These are phyloP conservation scores for Chloropsis cyanopogon DNA, from an alignment of 2,113 vertebrate species.

Conservation along the genomic window DNA sequence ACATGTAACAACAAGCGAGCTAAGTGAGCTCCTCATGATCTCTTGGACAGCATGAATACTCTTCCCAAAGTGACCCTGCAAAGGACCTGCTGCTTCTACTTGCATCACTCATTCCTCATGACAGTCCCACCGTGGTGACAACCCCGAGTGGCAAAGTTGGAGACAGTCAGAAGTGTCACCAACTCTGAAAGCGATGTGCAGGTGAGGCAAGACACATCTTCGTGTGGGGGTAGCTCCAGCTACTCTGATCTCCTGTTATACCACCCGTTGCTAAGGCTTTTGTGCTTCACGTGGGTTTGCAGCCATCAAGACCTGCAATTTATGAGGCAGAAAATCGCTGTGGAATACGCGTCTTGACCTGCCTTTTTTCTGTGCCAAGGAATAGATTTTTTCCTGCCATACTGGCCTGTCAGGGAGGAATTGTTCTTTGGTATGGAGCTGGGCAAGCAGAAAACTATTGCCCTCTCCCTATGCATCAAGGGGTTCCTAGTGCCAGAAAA, in stretches of 20 bases:
- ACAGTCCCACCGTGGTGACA: neutral
- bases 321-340: neutral
- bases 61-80: neutral
- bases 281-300: neutral
- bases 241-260: neutral
- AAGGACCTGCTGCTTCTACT: neutral
- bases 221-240: neutral
- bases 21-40: neutral
- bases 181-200: neutral
- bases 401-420: neutral
- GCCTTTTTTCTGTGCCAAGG: neutral
- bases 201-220: neutral
- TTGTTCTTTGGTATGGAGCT: neutral
- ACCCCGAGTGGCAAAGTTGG: accelerated
- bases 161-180: neutral
- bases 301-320: neutral
- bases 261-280: neutral
- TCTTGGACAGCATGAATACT: neutral
- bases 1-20: neutral
- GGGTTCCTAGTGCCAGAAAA: neutral
- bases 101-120: neutral
- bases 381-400: neutral
- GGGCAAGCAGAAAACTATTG: neutral
- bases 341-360: neutral
- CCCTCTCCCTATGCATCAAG: neutral